Percentiles rank a stretch among this genome's conserved stretches.
phyloP scores from a whole-genome alignment of 2,113 vertebrate species.

The Pterocles orientalis region DNA sequence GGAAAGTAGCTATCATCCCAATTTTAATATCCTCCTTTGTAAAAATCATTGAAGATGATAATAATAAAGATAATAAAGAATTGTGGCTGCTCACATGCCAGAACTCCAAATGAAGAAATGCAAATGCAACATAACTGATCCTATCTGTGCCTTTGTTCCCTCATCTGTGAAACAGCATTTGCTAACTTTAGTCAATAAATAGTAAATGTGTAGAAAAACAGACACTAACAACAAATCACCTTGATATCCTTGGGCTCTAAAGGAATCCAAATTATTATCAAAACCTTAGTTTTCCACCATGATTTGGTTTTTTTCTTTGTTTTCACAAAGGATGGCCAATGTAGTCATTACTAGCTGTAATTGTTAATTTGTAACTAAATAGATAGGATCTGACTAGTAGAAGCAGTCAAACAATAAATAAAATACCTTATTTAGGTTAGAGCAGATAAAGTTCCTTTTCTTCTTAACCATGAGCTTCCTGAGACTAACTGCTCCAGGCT shows the following conservation, averaged over 20 bases:
- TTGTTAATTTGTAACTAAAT: slow-evolving; percentile 28
- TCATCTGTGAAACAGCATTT: slow-evolving; percentile 38
- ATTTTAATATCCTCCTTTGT: slow-evolving; percentile 21
- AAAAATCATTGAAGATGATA: slow-evolving; percentile 18
- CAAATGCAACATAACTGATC: slow-evolving; percentile 32
- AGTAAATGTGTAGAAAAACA: neutral
- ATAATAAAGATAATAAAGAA: slow-evolving; percentile 10
- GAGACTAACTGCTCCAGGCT: neutral
- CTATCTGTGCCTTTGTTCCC: slow-evolving; percentile 37
- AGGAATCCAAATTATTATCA: neutral
- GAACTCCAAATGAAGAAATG: slow-evolving; percentile 19
- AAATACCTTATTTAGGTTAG: slow-evolving; percentile 16
- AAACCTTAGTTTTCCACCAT: neutral
- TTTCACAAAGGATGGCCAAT: neutral
- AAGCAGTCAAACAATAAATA: neutral
- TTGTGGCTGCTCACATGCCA: neutral
- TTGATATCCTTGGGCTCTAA: neutral
- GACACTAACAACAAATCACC: neutral
- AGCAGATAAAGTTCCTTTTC: slow-evolving; percentile 39
- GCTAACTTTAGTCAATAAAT: neutral
- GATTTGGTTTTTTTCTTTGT: neutral
- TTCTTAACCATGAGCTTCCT: slow-evolving; percentile 1
- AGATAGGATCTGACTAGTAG: slow-evolving; percentile 13
- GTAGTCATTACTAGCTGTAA: neutral
- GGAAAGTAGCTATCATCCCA: slow-evolving; percentile 7